Evolutionary conservation across 1,140 invertebrate species (phyloP).

Genomic region (Psix sp.): DNA sequence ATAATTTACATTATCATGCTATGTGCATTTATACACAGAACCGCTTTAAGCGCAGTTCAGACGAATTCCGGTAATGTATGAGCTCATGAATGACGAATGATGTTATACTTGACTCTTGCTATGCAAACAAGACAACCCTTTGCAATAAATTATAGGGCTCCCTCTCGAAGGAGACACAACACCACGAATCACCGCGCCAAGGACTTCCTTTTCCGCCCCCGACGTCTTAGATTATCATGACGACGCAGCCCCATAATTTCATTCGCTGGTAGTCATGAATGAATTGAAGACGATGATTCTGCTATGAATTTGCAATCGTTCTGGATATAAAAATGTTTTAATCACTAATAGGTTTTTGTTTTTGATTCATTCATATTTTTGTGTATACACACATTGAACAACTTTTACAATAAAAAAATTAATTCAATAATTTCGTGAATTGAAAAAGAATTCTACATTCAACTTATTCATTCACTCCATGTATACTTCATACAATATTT

Average conservation of each 20-base stretch:
- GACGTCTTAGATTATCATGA: slow-evolving; percentile 52
- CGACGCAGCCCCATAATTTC: slow-evolving; percentile 60
- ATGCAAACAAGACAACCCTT: slow-evolving; percentile 64
- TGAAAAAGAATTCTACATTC: no score
- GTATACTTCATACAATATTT: no score
- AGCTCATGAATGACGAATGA: slow-evolving; percentile 60
- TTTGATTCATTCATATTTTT: no score
- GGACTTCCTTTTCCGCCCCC: slow-evolving; percentile 41
- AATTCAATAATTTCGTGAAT: no score
- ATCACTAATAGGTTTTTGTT: no score
- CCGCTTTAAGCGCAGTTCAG: slow-evolving; percentile 25
- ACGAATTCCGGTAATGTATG: slow-evolving; percentile 57
- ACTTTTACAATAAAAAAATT: no score
- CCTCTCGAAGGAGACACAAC: slow-evolving; percentile 27
- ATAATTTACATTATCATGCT: slow-evolving; percentile 51
- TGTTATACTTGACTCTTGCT: slow-evolving; percentile 53
- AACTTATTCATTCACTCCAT: no score
- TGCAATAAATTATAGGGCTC: slow-evolving; percentile 58
- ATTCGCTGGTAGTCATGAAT: slow-evolving; percentile 55
- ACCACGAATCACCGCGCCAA: slow-evolving; percentile 8
- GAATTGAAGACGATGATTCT: slow-evolving; percentile 27
- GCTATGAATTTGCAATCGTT: slow-evolving; percentile 45
- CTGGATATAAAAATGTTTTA: not conserved
- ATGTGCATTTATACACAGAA: slow-evolving; percentile 16
- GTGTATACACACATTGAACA: no score